Percentiles rank a stretch among this genome's conserved stretches.
phyloP scores from a whole-genome alignment of 1,140 invertebrate genomes.

The Drosophila kepulauana region DNA sequence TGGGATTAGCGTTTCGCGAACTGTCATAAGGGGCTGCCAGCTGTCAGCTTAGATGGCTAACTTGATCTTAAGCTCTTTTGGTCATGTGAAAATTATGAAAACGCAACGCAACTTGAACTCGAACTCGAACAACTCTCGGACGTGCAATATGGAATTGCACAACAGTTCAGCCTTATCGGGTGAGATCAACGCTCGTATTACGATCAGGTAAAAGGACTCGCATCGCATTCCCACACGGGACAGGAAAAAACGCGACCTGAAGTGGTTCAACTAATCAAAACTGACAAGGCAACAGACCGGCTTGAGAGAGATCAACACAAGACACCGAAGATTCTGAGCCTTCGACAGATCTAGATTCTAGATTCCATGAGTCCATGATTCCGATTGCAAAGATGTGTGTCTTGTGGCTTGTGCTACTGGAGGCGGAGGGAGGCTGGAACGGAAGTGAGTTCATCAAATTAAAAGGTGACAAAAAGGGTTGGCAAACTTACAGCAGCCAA shows the following conservation, averaged over 20 bases:
- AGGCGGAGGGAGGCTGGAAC: slow-evolving; percentile 40
- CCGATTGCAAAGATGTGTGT: slow-evolving; percentile 1
- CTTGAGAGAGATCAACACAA: slow-evolving; percentile 63
- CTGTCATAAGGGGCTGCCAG: slow-evolving; percentile 71
- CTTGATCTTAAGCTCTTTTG: slow-evolving; percentile 83
- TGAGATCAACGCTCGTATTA: slow-evolving; percentile 56
- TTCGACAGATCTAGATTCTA: slow-evolving; percentile 18
- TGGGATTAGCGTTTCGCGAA: slow-evolving; percentile 71
- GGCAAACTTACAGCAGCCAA: slow-evolving; percentile 57
- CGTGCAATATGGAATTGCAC: slow-evolving; percentile 65
- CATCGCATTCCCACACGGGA: slow-evolving; percentile 71
- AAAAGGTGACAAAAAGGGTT: slow-evolving; percentile 79
- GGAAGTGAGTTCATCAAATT: slow-evolving; percentile 81
- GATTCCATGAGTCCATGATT: slow-evolving; percentile 14
- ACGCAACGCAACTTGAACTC: slow-evolving; percentile 45
- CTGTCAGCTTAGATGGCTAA: slow-evolving; percentile 80
- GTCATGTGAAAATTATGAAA: slow-evolving; percentile 82
- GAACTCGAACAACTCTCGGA: slow-evolving; percentile 33
- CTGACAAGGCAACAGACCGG: slow-evolving; percentile 78
- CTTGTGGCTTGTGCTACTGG: slow-evolving; percentile 12
- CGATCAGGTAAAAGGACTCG: slow-evolving; percentile 51
- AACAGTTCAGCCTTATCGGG: slow-evolving; percentile 52
- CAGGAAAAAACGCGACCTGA: slow-evolving; percentile 48
- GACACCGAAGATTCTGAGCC: slow-evolving; percentile 21
- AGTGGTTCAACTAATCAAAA: slow-evolving; percentile 82